Conservation (phyloP, 2,113 vertebrate species). For the Microcebus griseorufus region DNA sequence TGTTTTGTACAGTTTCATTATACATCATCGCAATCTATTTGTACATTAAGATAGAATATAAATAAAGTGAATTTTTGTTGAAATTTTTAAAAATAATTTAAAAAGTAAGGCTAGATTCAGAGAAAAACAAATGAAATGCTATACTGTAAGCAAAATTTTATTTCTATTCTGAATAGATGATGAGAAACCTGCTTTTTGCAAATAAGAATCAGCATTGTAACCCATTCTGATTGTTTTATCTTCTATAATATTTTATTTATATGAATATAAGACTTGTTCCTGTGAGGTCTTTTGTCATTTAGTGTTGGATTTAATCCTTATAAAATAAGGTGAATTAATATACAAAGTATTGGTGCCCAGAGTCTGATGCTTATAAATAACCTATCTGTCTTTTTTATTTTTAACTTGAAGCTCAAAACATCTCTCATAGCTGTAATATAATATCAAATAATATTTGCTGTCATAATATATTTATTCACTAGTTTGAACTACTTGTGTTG, state of each 20-base stretch:
- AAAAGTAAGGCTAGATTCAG: background rate
- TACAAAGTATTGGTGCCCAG: conserved; percentile 32
- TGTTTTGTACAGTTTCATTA: background rate
- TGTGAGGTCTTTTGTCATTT: conserved; percentile 51
- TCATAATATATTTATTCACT: conserved; percentile 77
- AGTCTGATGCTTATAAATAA: conserved; percentile 48
- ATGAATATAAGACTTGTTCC: conserved; percentile 33
- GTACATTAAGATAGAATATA: background rate
- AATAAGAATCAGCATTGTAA: conserved; percentile 9
- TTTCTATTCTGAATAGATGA: conserved; percentile 1
- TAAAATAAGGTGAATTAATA: conserved; percentile 69
- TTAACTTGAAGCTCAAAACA: conserved; percentile 55
- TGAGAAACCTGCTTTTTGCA: conserved; percentile 47
- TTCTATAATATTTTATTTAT: conserved; percentile 9
- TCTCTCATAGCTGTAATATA: conserved; percentile 53
- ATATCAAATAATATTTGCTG: conserved; percentile 69
- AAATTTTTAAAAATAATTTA: conserved; percentile 20
- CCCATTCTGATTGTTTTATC: background rate
- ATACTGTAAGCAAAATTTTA: background rate
- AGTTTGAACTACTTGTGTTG: conserved; percentile 69
- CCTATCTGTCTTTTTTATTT: conserved; percentile 51
- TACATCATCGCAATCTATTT: background rate
- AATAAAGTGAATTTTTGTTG: background rate
- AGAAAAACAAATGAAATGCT: conserved; percentile 26
- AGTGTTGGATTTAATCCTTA: conserved; percentile 19